phyloP scores from a whole-genome alignment of 2,888 invertebrate species.

The Luperina testacea region DNA sequence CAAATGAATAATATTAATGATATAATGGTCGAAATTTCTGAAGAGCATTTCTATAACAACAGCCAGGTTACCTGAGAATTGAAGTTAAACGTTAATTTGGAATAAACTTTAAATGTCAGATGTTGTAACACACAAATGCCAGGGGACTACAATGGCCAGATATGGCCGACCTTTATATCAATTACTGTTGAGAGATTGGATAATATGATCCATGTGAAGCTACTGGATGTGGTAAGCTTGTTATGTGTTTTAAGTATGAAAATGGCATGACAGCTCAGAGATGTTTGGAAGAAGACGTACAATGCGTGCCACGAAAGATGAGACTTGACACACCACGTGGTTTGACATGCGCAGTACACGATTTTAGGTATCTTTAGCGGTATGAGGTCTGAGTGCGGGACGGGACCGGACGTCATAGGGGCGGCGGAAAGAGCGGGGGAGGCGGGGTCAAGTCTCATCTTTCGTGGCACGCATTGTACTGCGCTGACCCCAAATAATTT shows the following conservation, averaged over 20 bases:
- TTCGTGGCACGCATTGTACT: no score
- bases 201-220: conserved; percentile 35
- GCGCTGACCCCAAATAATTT: not conserved
- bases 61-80: conserved; percentile 35
- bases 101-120: conserved; percentile 70
- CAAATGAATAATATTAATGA: conserved; percentile 45
- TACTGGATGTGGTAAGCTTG: conserved; percentile 35
- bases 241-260: not conserved
- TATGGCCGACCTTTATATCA: conserved; percentile 63
- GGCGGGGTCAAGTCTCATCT: no score
- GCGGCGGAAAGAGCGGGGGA: no score
- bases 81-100: conserved; percentile 56
- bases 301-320: no score
- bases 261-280: no score
- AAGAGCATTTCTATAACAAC: conserved; percentile 60
- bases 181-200: conserved; percentile 55
- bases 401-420: no score
- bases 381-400: no score
- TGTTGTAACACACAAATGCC: conserved; percentile 64
- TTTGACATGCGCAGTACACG: no score
- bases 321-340: no score
- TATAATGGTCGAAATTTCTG: conserved; percentile 48
- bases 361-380: no score
- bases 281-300: not conserved
- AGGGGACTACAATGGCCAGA: conserved; percentile 64